Base-by-base conservation (phyloP, 2,797 vertebrate species). In the Austrolebias charrua region DNA sequence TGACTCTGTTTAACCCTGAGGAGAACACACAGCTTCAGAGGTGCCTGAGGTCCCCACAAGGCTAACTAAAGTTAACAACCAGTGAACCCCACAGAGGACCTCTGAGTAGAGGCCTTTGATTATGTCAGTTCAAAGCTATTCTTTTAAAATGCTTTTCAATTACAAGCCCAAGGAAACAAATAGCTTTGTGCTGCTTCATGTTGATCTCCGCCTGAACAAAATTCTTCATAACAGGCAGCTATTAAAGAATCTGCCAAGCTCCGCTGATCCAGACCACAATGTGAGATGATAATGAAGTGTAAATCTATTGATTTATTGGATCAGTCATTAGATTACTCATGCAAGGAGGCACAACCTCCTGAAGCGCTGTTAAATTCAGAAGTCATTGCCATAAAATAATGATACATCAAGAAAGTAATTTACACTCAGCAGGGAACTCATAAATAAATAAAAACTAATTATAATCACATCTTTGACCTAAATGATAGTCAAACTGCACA, bases 31-130 rank as follows among this genome's bases (percentile, higher is more conserved):
- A 0, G 4, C 52, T 66, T 69, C 38, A 69, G 80, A 63, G 60
- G 24, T 71, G 75, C 69, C 76, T 14, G 12, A 71, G 73, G 76
- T 29, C 20, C 0, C 40, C 19, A 47, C 62, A 57, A 61, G 68
- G 71, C 67, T 81, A 83, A 80, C 48, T 60, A 67, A 54, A 62
- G 79, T 61, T 79, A 82, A 75, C 69, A 82, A 60, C 52, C 56
- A 15, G 18, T 15, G 60, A 42, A 47, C 35, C 35, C 53, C 2
- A 7, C 40, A 49, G 8, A 13, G 20, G 59, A 51, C 48, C n/a
- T 20, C 29, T 38, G 35, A n/a, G 35, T 11, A n/a, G 74, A 66
- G 63, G 65, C 16, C 43, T 62, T 51, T 43, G 49, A 63, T 29
- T 63, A 48, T 33, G 42, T 61, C 71, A 28, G 15, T 56, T 54